These are phyloP conservation scores for Oscheius myriophilus DNA, from an alignment of 2,888 invertebrate genomes.

Conservation along the genomic window DNA sequence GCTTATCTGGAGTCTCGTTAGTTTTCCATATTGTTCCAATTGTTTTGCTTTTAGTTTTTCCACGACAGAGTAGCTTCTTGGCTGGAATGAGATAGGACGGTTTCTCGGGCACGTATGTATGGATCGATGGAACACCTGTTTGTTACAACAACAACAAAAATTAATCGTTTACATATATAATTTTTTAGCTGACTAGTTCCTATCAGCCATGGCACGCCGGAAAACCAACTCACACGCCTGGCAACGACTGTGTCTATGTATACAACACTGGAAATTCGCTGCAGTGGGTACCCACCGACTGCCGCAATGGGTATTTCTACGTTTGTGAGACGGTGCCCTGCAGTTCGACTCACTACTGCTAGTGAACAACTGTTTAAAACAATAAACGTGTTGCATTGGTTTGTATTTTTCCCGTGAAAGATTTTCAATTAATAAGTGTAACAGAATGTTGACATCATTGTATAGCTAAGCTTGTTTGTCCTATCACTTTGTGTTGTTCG, in stretches of 20 bases:
- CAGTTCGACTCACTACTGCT: slow-evolving; percentile 25
- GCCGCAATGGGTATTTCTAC: slow-evolving; percentile 21
- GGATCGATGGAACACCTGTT: slow-evolving; percentile 19
- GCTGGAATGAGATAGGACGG: slow-evolving; percentile 22
- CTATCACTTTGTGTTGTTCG: too few species aligned
- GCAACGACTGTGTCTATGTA: slow-evolving; percentile 25
- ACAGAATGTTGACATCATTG: too few species aligned
- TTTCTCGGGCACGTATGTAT: background rate
- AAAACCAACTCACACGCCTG: background rate
- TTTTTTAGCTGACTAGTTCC: slow-evolving; percentile 5
- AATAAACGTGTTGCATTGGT: too few species aligned
- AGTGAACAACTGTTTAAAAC: background rate
- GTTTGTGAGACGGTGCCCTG: slow-evolving; percentile 15
- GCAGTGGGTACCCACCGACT: slow-evolving; percentile 16
- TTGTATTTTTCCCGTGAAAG: too few species aligned
- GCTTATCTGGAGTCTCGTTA: slow-evolving; percentile 1
- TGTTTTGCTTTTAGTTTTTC: slow-evolving; percentile 10
- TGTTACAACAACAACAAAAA: background rate
- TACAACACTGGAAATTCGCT: slow-evolving; percentile 3
- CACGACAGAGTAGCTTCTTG: background rate
- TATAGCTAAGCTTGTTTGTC: too few species aligned
- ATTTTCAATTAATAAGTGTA: too few species aligned
- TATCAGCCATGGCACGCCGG: slow-evolving; percentile 23
- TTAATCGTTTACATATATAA: too few species aligned
- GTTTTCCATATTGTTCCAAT: background rate